Base-by-base conservation (phyloP, 2,888 invertebrate genomes). In the Lissocephala sabroskyi region DNA sequence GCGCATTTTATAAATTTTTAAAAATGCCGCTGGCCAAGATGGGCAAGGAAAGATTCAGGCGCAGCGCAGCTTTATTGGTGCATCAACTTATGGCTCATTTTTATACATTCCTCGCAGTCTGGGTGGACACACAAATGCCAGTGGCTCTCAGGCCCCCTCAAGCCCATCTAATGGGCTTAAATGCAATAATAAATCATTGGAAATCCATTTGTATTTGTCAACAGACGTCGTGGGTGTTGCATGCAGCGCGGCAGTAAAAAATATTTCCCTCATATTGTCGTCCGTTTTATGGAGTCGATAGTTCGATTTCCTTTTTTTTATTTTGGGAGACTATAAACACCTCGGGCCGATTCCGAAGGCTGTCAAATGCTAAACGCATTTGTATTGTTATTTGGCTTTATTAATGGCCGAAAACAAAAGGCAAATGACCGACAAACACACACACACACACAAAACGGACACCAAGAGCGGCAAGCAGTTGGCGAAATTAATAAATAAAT, bases 171-270 rank as follows among this genome's bases (percentile, higher is more conserved):
- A 65, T 79, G 75, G 68, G 68, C 56, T 71, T 79, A 80, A 81
- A 81, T 80, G 79, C 81, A 64, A 73, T 78, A 79, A 81, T 79
- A 79, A 79, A 79, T 79, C 79, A 79, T 79, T 71, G 79, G 57
- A 78, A 73, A 80, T 75, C 81, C 79, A 80, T 79, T 81, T 66
- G 67, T 81, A 75, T 79, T n/a, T 79, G 81, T 79, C 81, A 81
- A 78, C 73, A 77, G 73, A 62, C 56, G 56, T 44, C 14, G 10
- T 35, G n/a, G 11, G 32, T 44, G 40, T 65, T 49, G 65, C 61
- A 62, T 62, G 65, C 45, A 40, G 41, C 26, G 45, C 17, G 11
- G 49, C 30, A n/a, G 23, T 23, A 23, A 23, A 23, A 23, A 23
- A 23, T 5, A n/a, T n/a, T n/a, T n/a, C n/a, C n/a, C n/a, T 41